Evolutionary conservation across 2,888 invertebrate genomes (phyloP), one percentile per base, ranked within the genome.

Genomic region (Cheilosia vernalis): DNA sequence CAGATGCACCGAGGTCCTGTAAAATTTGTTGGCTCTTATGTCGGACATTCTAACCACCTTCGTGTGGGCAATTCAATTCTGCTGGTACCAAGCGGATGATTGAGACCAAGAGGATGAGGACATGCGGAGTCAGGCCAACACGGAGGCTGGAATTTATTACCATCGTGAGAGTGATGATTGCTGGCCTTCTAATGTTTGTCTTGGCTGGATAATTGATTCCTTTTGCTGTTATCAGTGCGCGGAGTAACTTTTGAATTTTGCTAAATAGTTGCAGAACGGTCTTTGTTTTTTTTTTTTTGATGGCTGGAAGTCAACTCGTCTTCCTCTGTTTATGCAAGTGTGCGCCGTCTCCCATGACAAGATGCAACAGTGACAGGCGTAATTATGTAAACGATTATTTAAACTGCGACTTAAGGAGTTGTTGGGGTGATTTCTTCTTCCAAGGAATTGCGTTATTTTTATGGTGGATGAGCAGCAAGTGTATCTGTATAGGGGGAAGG

Each of bases 271-370:
- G n/a, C 6, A 10, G 9, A 9, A 5, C 13, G 10, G n/a, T n/a
- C 2, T 21, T 21, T 21, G 24, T 33, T n/a, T 40, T 30, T 2
- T 30, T 24, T 10, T 58, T 19, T 30, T 53, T 30, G 60, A 4
- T 10, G 7, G 9, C 4, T 13, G 13, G 5, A 6, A 19, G 3
- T 17, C 7, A n/a, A 5, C 42, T 27, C 44, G n/a, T 37, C 63
- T 15, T 10, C 19, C 13, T 37, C n/a, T 19, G 4, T 21, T 21
- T 15, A 13, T 24, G 15, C 4, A 9, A 42, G 58, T 33, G 72
- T 85, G 85, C 42, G 69, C 85, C 44, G 85, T 85, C 85, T 85
- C 85, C 85, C 85, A 85, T 85, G 85, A 85, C 85, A 85, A 85
- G 61, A 66, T 63, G 81, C 85, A 85, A 81, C 66, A 66, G 67